phyloP scores from a whole-genome alignment of 2,113 vertebrate species.

The Salvelinus sp. region DNA sequence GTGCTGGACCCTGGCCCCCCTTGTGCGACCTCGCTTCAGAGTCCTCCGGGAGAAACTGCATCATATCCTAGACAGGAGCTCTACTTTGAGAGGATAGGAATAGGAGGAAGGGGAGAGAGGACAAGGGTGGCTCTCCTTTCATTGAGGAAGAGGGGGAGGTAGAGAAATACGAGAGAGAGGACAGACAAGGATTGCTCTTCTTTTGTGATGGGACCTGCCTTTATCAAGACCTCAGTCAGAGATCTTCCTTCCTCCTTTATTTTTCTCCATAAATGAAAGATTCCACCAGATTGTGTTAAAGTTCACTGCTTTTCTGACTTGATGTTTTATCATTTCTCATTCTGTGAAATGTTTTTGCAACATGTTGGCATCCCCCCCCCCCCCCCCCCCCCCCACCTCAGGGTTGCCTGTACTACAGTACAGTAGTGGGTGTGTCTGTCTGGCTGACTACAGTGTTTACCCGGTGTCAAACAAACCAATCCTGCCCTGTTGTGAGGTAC shows the following conservation, averaged over 20 bases:
- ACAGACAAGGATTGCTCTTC: not conserved
- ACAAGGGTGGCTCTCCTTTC: slow-evolving; percentile 12
- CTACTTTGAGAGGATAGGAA: slow-evolving; percentile 70
- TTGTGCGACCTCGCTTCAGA: slow-evolving; percentile 85
- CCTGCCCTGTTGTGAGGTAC: not conserved
- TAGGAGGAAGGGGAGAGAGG: slow-evolving; percentile 24
- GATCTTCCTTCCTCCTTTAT: not conserved
- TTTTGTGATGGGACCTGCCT: not conserved
- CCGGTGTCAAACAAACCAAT: not conserved
- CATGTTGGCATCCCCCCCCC: slow-evolving; percentile 3
- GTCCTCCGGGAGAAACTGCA: slow-evolving; percentile 87
- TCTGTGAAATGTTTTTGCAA: not conserved
- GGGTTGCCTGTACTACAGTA: not conserved
- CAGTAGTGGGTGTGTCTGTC: slow-evolving; percentile 28
- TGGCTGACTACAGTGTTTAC: not conserved
- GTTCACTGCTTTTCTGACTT: not conserved
- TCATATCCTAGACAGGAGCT: slow-evolving; percentile 82
- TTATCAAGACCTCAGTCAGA: not conserved
- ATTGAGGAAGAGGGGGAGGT: slow-evolving; percentile 17
- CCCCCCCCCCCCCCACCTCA: slow-evolving; percentile 7
- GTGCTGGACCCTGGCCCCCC: slow-evolving; percentile 90
- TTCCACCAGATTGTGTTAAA: not conserved
- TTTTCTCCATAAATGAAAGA: not conserved
- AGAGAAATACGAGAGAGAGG: not conserved
- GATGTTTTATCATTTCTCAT: not conserved